Percentiles rank a stretch among this genome's conserved stretches.
Evolutionary conservation across 1,140 invertebrate species (phyloP).

Genomic region (Drosophila lacteicornis): DNA sequence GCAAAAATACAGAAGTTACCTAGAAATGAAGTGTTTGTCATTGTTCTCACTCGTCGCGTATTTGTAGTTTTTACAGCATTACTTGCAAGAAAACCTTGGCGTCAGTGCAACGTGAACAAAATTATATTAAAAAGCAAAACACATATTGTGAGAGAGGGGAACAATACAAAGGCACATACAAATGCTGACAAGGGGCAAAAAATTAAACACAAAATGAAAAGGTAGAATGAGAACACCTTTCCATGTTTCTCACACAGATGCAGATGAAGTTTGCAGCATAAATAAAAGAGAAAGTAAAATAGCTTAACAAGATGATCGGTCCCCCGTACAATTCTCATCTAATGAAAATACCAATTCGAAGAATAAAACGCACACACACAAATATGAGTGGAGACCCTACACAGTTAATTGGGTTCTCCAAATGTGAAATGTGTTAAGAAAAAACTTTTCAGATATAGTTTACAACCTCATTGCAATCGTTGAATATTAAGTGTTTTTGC

Average conservation of each 20-base stretch:
- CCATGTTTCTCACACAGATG: conserved; percentile 11
- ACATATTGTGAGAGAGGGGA: conserved; percentile 14
- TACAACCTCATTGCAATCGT: background rate
- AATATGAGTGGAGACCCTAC: conserved; percentile 32
- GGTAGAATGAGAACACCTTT: conserved; percentile 40
- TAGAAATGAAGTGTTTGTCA: conserved; percentile 16
- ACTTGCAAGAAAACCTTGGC: conserved; percentile 59
- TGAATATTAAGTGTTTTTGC: conserved; percentile 14
- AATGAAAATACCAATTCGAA: conserved; percentile 48
- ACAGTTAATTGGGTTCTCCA: background rate
- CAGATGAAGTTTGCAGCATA: conserved; percentile 57
- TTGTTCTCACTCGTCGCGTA: conserved; percentile 2
- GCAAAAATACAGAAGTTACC: conserved; percentile 5
- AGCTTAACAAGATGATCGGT: conserved; percentile 53
- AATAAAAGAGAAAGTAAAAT: conserved; percentile 81
- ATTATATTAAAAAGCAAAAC: conserved; percentile 41
- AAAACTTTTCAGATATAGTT: background rate
- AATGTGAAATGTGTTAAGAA: background rate
- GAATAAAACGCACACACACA: conserved; percentile 42
- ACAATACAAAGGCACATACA: conserved; percentile 39
- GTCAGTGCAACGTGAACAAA: conserved; percentile 66
- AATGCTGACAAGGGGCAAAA: conserved; percentile 59
- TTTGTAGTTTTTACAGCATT: conserved; percentile 29
- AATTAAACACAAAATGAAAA: conserved; percentile 59
- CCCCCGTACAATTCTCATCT: conserved; percentile 22